phyloP scores from a whole-genome alignment of 2,113 vertebrate genomes.

The Chascanopsetta lugubris region DNA sequence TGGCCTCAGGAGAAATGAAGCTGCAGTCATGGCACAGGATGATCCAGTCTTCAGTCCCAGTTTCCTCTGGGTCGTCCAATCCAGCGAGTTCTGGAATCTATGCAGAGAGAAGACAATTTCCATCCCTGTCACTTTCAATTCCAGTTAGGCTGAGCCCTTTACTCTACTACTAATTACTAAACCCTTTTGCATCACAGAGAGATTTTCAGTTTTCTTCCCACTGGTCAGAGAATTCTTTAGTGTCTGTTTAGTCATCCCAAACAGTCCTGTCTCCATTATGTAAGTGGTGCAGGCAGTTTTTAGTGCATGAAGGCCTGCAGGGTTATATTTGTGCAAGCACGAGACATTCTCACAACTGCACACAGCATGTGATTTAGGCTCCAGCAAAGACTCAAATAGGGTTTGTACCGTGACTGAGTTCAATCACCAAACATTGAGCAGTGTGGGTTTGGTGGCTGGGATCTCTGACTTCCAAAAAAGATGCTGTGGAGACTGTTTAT shows the following conservation, averaged over 20 bases:
- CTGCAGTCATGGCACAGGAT: neutral
- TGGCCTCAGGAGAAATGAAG: neutral
- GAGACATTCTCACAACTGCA: neutral
- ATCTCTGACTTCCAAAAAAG: neutral
- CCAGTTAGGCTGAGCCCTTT: constrained; percentile 10
- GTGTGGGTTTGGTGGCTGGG: neutral
- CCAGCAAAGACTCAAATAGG: neutral
- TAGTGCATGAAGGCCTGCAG: neutral
- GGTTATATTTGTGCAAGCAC: constrained; percentile 8
- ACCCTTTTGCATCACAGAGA: constrained; percentile 11
- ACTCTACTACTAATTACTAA: neutral
- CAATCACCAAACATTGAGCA: neutral
- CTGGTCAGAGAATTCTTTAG: constrained; percentile 6
- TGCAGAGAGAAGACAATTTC: constrained; percentile 19
- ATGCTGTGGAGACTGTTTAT: too few relatives aligned
- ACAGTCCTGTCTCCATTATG: constrained; percentile 23
- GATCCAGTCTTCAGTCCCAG: constrained; percentile 29
- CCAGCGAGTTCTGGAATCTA: constrained; percentile 1
- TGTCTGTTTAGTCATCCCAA: constrained; percentile 10
- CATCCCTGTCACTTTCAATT: constrained; percentile 29
- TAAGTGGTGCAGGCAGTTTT: constrained; percentile 16
- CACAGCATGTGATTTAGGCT: neutral
- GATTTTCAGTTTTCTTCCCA: constrained; percentile 3
- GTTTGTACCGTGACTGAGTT: neutral
- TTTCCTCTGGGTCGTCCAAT: constrained; percentile 26